These are phyloP conservation scores for Seira sanloemensis DNA, from an alignment of 2,888 invertebrate species.

Conservation along the genomic window DNA sequence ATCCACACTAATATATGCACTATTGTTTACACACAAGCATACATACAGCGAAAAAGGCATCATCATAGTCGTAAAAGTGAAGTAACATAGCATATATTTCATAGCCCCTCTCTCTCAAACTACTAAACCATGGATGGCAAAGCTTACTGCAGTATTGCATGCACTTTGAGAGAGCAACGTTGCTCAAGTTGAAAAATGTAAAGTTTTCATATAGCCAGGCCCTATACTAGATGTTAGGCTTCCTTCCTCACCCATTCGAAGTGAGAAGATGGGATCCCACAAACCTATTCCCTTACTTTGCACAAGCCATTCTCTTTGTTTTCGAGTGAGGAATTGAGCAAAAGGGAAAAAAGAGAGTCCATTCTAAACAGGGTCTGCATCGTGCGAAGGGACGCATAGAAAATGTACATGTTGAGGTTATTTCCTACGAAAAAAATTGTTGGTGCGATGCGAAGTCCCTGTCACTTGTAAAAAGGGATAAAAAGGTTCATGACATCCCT, in stretches of 20 bases:
- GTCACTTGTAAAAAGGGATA: constrained; percentile 36
- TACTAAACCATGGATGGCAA: too few relatives aligned
- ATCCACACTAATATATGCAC: background rate
- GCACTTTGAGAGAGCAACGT: too few relatives aligned
- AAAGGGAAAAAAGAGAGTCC: background rate
- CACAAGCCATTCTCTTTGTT: constrained; percentile 39
- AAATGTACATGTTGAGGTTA: background rate
- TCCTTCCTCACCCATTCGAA: constrained; percentile 58
- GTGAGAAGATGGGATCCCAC: constrained; percentile 35
- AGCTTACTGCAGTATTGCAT: constrained; percentile 11
- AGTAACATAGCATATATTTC: constrained; percentile 32
- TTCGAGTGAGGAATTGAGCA: constrained; percentile 23
- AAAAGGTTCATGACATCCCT: constrained; percentile 50
- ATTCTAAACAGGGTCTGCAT: too few relatives aligned
- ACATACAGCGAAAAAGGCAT: background rate
- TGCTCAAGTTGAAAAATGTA: too few relatives aligned
- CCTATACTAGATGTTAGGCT: constrained; percentile 33
- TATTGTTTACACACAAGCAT: background rate
- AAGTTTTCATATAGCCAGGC: background rate
- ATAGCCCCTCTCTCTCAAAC: background rate
- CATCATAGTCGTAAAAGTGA: constrained; percentile 27
- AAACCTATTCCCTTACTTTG: background rate
- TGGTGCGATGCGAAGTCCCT: background rate
- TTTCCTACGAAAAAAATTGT: background rate
- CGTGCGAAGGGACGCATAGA: too few relatives aligned